A percentile compares a stretch with the other conserved stretches of the same genome.
Conservation (phyloP, 1,140 invertebrate genomes). For the Cydia amplana region DNA sequence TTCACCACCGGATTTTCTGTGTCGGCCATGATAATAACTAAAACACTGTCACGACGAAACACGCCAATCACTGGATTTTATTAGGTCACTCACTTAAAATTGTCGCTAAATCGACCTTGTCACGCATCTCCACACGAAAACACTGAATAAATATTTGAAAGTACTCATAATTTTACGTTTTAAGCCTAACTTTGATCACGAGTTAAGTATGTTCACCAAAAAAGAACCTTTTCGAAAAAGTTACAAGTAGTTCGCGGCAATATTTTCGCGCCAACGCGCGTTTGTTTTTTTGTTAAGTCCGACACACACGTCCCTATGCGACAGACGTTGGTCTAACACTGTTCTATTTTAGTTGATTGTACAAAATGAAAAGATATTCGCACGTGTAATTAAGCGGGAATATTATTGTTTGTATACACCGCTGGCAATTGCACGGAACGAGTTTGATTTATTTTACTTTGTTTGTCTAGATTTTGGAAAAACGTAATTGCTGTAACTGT, state of each 20-base stretch:
- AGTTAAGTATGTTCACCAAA: background rate
- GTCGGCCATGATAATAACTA: conserved; percentile 23
- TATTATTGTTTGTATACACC: conserved; percentile 26
- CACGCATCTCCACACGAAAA: conserved; percentile 45
- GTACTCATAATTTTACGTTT: conserved; percentile 31
- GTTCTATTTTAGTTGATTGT: conserved; percentile 64
- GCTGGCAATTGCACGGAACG: background rate
- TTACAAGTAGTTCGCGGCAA: conserved; percentile 12
- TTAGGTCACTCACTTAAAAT: conserved; percentile 41
- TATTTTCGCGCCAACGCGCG: conserved; percentile 53
- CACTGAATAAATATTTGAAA: conserved; percentile 32
- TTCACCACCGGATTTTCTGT: conserved; percentile 31
- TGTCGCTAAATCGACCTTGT: conserved; percentile 55
- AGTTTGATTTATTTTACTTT: conserved; percentile 31
- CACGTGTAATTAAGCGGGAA: conserved; percentile 41
- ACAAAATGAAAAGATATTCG: conserved; percentile 59
- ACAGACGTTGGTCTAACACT: conserved; percentile 57
- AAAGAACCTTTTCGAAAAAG: conserved; percentile 22
- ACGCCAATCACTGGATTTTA: conserved; percentile 32
- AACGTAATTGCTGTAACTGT: background rate
- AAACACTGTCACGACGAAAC: conserved; percentile 22
- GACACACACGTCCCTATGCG: conserved; percentile 51
- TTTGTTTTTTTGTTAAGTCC: conserved; percentile 45
- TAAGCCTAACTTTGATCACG: conserved; percentile 18
- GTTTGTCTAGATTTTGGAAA: conserved; percentile 9